Evolutionary conservation across 1,140 invertebrate genomes (phyloP), one percentile per base, ranked within the genome.

Genomic region (Zaprionus kolodkinae): DNA sequence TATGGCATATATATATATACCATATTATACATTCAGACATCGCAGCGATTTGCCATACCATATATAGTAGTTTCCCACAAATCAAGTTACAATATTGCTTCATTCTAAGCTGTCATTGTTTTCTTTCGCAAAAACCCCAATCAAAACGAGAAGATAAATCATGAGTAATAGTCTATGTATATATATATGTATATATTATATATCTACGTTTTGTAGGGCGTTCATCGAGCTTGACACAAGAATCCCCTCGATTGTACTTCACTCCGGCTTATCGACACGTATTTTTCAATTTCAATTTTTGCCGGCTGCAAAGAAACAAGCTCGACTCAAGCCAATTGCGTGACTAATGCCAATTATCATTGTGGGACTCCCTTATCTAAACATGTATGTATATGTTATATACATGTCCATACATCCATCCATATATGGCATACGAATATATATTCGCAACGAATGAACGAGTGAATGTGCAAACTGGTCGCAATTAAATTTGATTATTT

Each of bases 271-370:
- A 50, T 50, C 45, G 45, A 25, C n/a, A 11, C 17, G 40, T n/a
- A n/a, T 15, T 17, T 21, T 48, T 21, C 17, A 50, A 50, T 50
- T 25, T 15, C 45, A 50, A 50, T 2, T 45, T 45, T 45, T 15
- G 40, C 40, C 40, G 40, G 40, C 7, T 45, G 40, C n/a, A 45
- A 50, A 50, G 5, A 25, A 50, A 12, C 11, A 50, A 50, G 17
- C 17, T 25, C 11, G 17, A 50, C 45, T 50, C 45, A 50, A 25
- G 17, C 45, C 10, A 11, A 50, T 50, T 25, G 17, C 45, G 4
- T 50, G 45, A 50, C 45, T 50, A 50, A 50, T 50, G 45, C 4
- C 17, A 50, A 50, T 50, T 50, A 50, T 17, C 21, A 25, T 50
- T 9, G 45, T 10, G 45, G 15, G 15, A 50, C 17, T 25, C 45